Evolutionary conservation across 2,113 vertebrate species (phyloP), one percentile per base, ranked within the genome.

Genomic region (Neodontobutis hainanensis): DNA sequence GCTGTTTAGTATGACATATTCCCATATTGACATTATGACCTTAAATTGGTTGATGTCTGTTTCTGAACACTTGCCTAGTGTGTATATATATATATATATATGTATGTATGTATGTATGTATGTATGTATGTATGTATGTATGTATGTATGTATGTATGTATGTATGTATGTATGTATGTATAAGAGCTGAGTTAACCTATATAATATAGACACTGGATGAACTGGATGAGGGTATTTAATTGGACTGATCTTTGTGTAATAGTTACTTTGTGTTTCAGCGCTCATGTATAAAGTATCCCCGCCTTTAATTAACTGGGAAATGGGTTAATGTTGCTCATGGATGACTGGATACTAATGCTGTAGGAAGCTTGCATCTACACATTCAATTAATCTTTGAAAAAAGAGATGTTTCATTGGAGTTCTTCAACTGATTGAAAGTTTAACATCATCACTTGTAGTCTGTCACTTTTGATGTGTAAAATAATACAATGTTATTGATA

Each of bases 291-390:
- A 88, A 81, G 63, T 57, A 42, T 69, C 65, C 56, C 58, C 64
- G 62, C 75, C 50, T 78, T 71, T 79, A 85, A 86, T 83, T 67
- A 73, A 63, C 49, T 5, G 19, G 70, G 48, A 57, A 78, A 82
- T 85, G 70, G 80, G 85, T 86, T 88, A 82, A 82, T 86, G 51
- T 76, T n/a, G 74, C 68, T 55, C 81, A 79, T 4, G 80, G 69
- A 62, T 82, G 82, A 46, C 11, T 84, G 79, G 46, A 69, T 81
- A 49, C 38, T 51, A 67, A 27, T 49, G 55, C 19, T 27, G 19
- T 55, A 50, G 74, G 11, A 61, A 7, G 47, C 56, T 56, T 62
- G 38, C 27, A 40, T 40, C 38, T 4, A 40, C 38, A 40, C 38
- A 2, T 34, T 12, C 14, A 15, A 55, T n/a, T 45, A 16, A 11